Evolutionary conservation across 2,888 invertebrate species (phyloP).

Genomic region (Mythimna impura): DNA sequence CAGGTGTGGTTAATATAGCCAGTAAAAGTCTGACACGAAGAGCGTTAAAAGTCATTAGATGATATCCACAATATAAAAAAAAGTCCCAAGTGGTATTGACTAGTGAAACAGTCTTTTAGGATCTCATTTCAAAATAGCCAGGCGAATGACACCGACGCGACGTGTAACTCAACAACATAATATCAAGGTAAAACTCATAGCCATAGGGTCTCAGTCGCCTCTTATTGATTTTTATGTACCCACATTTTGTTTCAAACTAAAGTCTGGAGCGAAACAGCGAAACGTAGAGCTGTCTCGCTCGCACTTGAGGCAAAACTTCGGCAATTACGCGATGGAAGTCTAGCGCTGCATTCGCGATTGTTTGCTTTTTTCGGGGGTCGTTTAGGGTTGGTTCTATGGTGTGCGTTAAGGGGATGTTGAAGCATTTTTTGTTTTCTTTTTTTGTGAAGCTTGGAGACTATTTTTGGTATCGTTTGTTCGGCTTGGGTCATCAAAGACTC

Average conservation of each 20-base stretch:
- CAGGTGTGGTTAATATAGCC: too few relatives aligned
- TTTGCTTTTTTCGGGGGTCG: slow-evolving; percentile 44
- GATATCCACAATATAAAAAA: too few relatives aligned
- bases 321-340: slow-evolving; percentile 44
- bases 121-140: neutral
- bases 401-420: slow-evolving; percentile 8
- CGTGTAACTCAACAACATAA: neutral
- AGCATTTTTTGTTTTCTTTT: neutral
- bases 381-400: slow-evolving; percentile 17
- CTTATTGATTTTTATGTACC: slow-evolving; percentile 82
- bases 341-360: slow-evolving; percentile 27
- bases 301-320: slow-evolving; percentile 53
- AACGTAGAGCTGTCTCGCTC: slow-evolving; percentile 70
- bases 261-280: slow-evolving; percentile 58
- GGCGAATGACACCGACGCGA: slow-evolving; percentile 25
- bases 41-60: too few relatives aligned
- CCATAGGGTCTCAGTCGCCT: slow-evolving; percentile 56
- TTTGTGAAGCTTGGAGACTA: neutral
- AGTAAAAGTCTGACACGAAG: too few relatives aligned
- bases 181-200: neutral
- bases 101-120: too few relatives aligned
- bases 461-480: neutral
- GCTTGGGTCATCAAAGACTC: neutral
- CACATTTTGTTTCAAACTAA: slow-evolving; percentile 78
- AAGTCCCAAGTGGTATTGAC: too few relatives aligned